These are phyloP conservation scores for Balanococcus diminutus DNA, from an alignment of 2,888 invertebrate species.

Conservation along the genomic window DNA sequence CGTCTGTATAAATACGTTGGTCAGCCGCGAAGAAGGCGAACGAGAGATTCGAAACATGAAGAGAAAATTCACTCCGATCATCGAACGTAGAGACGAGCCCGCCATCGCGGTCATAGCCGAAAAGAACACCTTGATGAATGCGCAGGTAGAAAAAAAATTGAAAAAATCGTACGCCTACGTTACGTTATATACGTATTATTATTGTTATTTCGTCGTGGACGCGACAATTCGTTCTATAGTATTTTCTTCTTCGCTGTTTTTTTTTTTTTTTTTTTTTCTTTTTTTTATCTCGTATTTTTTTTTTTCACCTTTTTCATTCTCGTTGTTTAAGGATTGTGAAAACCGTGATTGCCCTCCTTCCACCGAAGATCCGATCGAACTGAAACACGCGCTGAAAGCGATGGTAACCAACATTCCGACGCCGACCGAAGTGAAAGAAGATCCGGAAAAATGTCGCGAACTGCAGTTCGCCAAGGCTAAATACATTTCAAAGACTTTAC, in stretches of 20 bases:
- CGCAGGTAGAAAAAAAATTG: too few species aligned
- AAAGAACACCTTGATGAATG: conserved; percentile 28
- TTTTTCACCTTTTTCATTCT: too few species aligned
- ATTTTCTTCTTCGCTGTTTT: too few species aligned
- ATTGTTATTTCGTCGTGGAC: too few species aligned
- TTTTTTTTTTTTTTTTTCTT: too few species aligned
- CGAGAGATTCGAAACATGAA: conserved; percentile 80
- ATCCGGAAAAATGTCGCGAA: conserved; percentile 59
- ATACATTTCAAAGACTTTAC: conserved; percentile 61
- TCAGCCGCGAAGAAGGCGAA: conserved; percentile 74
- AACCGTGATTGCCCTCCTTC: conserved; percentile 60
- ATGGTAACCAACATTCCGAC: conserved; percentile 66
- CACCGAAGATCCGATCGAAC: conserved; percentile 73
- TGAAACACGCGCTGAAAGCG: conserved; percentile 76
- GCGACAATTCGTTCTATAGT: too few species aligned
- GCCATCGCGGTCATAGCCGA: conserved; percentile 55
- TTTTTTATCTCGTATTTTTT: too few species aligned
- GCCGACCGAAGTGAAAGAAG: conserved; percentile 58
- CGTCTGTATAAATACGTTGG: conserved; percentile 82
- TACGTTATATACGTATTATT: too few species aligned
- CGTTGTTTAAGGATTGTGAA: not conserved
- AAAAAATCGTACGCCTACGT: too few species aligned
- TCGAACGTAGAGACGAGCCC: conserved; percentile 56
- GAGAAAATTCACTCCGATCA: conserved; percentile 69
- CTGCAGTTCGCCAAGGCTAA: conserved; percentile 61